Conservation (phyloP, 1,140 invertebrate species). For the Lasaia peninsularis region DNA sequence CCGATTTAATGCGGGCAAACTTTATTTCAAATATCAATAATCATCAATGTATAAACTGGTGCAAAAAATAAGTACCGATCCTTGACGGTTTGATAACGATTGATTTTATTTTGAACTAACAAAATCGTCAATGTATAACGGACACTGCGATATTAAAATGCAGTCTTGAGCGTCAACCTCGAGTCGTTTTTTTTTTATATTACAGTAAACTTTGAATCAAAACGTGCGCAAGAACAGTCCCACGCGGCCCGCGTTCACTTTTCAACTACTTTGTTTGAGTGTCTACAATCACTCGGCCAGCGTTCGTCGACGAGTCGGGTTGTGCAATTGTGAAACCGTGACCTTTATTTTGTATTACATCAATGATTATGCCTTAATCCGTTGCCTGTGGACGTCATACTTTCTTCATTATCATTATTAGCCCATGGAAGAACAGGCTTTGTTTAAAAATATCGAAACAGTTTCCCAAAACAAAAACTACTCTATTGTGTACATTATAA, state of each 20-base stretch:
- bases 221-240: constrained; percentile 5
- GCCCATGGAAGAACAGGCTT: too few relatives aligned
- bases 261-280: constrained; percentile 22
- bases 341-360: constrained; percentile 22
- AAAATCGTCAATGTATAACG: neutral
- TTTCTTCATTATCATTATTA: neutral
- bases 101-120: neutral
- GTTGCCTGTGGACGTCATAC: neutral
- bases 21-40: neutral
- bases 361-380: constrained; percentile 12
- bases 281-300: constrained; percentile 8
- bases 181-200: too few relatives aligned
- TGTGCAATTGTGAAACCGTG: constrained; percentile 19
- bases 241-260: constrained; percentile 21
- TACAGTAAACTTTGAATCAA: neutral
- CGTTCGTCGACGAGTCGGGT: constrained; percentile 14
- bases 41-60: neutral
- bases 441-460: too few relatives aligned
- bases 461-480: too few relatives aligned
- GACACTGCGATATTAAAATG: neutral
- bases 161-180: too few relatives aligned
- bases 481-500: too few relatives aligned
- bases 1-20: neutral
- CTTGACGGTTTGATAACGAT: neutral
- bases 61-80: neutral